phyloP scores from a whole-genome alignment of 2,888 invertebrate species.

The Morpho achilles region DNA sequence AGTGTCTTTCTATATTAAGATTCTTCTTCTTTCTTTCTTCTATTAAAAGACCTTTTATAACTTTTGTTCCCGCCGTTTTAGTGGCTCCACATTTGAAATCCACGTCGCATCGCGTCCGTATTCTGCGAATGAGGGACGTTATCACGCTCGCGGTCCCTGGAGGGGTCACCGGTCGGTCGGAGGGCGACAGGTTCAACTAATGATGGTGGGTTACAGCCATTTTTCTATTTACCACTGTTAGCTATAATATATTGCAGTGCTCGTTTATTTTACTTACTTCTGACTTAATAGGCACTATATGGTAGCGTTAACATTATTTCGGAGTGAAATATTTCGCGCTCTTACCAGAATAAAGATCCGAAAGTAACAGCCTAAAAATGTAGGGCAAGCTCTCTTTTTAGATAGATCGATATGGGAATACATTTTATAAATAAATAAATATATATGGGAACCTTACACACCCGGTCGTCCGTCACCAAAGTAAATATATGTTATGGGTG shows the following conservation, averaged over 20 bases:
- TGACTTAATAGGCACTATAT: constrained; percentile 3
- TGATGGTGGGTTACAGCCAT: constrained; percentile 42
- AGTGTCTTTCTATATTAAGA: too few species aligned
- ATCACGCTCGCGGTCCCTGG: constrained; percentile 48
- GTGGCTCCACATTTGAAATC: constrained; percentile 31
- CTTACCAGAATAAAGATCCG: too few species aligned
- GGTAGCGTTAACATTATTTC: not conserved
- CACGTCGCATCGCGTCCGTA: constrained; percentile 25
- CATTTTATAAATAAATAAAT: too few species aligned
- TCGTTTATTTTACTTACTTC: constrained; percentile 23
- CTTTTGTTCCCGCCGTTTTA: constrained; percentile 8
- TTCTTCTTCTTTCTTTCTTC: too few species aligned
- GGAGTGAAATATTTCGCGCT: too few species aligned
- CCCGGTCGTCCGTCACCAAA: too few species aligned
- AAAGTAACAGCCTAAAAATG: too few species aligned
- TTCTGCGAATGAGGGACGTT: constrained; percentile 40
- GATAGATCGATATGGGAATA: too few species aligned
- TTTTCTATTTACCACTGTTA: constrained; percentile 36
- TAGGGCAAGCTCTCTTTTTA: too few species aligned
- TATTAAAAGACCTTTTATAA: not conserved
- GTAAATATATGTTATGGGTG: too few species aligned
- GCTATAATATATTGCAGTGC: constrained; percentile 15
- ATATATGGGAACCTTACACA: too few species aligned
- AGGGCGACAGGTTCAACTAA: constrained; percentile 46
- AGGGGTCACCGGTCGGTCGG: constrained; percentile 37